These are phyloP conservation scores for Brachypalpus laphriformis DNA, from an alignment of 2,888 invertebrate species.

Conservation along the genomic window DNA sequence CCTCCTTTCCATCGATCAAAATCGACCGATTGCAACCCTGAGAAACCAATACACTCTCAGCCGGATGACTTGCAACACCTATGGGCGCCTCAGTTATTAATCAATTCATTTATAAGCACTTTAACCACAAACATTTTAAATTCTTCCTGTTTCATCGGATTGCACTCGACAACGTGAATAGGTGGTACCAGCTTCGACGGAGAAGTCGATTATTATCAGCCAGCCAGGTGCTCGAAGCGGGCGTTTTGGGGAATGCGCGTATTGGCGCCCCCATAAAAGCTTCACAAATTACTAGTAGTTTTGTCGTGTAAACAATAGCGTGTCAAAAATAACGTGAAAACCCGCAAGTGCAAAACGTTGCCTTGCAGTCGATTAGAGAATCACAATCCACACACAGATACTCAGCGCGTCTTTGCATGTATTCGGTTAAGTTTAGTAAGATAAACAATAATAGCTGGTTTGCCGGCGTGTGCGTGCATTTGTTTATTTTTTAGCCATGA, in stretches of 20 bases:
- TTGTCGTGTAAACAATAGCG: slow-evolving; percentile 37
- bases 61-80: neutral
- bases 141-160: slow-evolving; percentile 39
- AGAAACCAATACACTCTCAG: slow-evolving; percentile 42
- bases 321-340: slow-evolving; percentile 60
- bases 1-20: slow-evolving; percentile 41
- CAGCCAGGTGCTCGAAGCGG: slow-evolving; percentile 29
- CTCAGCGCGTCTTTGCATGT: neutral
- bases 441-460: slow-evolving; percentile 5
- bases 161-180: slow-evolving; percentile 16
- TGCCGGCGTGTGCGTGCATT: slow-evolving; percentile 65
- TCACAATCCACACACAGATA: slow-evolving; percentile 33
- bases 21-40: slow-evolving; percentile 64
- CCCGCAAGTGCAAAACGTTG: slow-evolving; percentile 70
- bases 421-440: slow-evolving; percentile 1
- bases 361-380: slow-evolving; percentile 67
- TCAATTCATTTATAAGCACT: slow-evolving; percentile 52
- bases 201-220: too few species aligned
- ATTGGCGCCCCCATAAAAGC: slow-evolving; percentile 51
- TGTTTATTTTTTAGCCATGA: slow-evolving; percentile 80
- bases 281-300: neutral
- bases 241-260: slow-evolving; percentile 18
- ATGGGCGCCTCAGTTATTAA: slow-evolving; percentile 52
- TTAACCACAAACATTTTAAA: slow-evolving; percentile 40
- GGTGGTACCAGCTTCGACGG: neutral